phyloP scores from a whole-genome alignment of 2,113 vertebrate species.

The Caretta caretta region DNA sequence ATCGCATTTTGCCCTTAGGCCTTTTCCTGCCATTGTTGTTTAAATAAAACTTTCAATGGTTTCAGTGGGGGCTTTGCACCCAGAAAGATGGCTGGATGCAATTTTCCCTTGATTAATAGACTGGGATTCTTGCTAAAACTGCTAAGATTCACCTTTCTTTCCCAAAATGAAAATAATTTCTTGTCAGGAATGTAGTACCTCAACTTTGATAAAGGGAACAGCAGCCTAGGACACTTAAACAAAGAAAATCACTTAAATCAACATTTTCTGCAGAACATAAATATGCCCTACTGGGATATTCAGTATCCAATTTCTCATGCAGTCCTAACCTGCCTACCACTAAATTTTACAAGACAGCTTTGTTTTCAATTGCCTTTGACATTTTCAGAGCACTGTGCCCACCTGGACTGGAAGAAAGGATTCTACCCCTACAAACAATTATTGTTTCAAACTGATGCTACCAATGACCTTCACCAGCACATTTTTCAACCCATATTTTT shows the following conservation, averaged over 20 bases:
- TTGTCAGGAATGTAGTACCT: neutral
- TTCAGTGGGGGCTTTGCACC: neutral
- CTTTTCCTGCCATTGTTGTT: neutral
- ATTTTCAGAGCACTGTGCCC: conserved; percentile 28
- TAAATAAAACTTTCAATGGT: neutral
- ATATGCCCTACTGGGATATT: neutral
- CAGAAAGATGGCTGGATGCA: neutral
- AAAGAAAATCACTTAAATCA: neutral
- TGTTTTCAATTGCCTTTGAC: conserved; percentile 20
- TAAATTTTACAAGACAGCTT: neutral
- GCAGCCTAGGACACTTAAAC: neutral
- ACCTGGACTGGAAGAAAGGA: neutral
- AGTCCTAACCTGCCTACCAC: neutral
- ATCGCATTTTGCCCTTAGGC: neutral
- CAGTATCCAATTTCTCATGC: neutral
- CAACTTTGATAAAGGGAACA: neutral
- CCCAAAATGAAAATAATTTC: neutral
- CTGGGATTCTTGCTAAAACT: neutral
- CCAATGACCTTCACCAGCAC: conserved; percentile 1
- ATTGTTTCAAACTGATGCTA: neutral
- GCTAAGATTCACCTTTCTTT: neutral
- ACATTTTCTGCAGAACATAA: neutral
- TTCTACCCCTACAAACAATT: neutral
- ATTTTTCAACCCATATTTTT: conserved; percentile 14
- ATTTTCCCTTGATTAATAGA: neutral